Conservation (phyloP, 2,113 vertebrate genomes). For the Ctenomys sociabilis region DNA sequence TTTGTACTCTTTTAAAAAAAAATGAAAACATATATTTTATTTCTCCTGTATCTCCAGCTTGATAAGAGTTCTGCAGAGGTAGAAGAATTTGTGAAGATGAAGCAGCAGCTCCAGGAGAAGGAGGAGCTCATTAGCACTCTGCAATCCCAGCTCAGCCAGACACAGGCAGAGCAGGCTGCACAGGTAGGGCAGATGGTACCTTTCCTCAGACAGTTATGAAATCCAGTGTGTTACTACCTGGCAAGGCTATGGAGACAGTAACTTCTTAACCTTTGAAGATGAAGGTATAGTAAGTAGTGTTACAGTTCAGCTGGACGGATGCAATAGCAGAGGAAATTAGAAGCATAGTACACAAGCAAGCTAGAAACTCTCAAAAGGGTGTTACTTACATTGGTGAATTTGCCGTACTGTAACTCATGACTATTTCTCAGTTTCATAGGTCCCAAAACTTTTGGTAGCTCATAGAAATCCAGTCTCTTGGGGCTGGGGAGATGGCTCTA, state of each 20-base stretch:
- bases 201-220: background rate
- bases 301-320: conserved; percentile 6
- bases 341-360: background rate
- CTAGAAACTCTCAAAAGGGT: background rate
- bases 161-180: conserved; percentile 86
- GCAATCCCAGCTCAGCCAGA: conserved; percentile 87
- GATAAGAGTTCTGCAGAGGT: conserved; percentile 69
- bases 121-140: conserved; percentile 85
- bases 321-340: background rate
- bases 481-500: no score
- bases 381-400: conserved; percentile 22
- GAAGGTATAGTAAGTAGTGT: background rate
- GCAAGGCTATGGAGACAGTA: background rate
- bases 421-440: conserved; percentile 1
- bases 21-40: background rate
- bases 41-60: conserved; percentile 1
- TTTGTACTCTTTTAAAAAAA: no score
- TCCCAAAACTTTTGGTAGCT: conserved; percentile 53
- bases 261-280: conserved; percentile 3
- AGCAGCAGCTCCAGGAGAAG: conserved; percentile 86
- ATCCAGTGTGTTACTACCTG: background rate
- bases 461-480: background rate
- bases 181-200: conserved; percentile 85
- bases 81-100: conserved; percentile 86
- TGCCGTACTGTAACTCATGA: background rate